Percentiles rank a stretch among this genome's conserved stretches.
phyloP scores from a whole-genome alignment of 2,113 vertebrate genomes.

The Thryonomys swinderianus region DNA sequence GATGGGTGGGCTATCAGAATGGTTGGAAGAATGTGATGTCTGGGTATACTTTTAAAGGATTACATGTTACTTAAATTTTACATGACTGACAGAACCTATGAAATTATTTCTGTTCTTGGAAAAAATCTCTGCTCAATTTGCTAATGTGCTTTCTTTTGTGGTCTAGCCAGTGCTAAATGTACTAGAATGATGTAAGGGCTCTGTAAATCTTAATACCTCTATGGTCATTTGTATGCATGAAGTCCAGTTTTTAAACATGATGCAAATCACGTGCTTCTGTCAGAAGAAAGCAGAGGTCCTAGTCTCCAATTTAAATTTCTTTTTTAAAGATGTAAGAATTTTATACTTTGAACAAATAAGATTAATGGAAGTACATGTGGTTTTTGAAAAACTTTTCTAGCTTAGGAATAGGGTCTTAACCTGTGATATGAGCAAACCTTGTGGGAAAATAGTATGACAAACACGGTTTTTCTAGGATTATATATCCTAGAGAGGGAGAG shows the following conservation, averaged over 20 bases:
- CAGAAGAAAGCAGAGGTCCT: slow-evolving; percentile 29
- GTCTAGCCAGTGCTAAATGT: slow-evolving; percentile 80
- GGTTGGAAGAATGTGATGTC: slow-evolving; percentile 57
- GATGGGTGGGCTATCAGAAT: slow-evolving; percentile 51
- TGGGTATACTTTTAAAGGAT: slow-evolving; percentile 78
- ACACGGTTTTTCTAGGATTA: slow-evolving; percentile 47
- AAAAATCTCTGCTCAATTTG: slow-evolving; percentile 74
- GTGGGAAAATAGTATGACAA: slow-evolving; percentile 48
- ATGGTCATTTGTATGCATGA: slow-evolving; percentile 71
- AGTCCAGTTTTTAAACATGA: slow-evolving; percentile 56
- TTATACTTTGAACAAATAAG: slow-evolving; percentile 74
- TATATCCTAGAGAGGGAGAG: not conserved
- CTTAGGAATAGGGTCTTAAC: slow-evolving; percentile 43
- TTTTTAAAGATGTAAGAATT: slow-evolving; percentile 62
- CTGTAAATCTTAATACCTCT: slow-evolving; percentile 72
- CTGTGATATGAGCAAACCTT: slow-evolving; percentile 39
- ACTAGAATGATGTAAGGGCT: slow-evolving; percentile 76
- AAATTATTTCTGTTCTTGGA: slow-evolving; percentile 70
- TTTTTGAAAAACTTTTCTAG: slow-evolving; percentile 67
- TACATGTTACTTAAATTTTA: slow-evolving; percentile 81
- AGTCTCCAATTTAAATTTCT: slow-evolving; percentile 64
- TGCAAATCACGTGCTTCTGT: slow-evolving; percentile 58
- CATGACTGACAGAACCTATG: slow-evolving; percentile 80
- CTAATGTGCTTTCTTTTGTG: slow-evolving; percentile 70
- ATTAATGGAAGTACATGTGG: slow-evolving; percentile 66